Conservation (phyloP, 2,797 vertebrate genomes). For the Natrix natrix region DNA sequence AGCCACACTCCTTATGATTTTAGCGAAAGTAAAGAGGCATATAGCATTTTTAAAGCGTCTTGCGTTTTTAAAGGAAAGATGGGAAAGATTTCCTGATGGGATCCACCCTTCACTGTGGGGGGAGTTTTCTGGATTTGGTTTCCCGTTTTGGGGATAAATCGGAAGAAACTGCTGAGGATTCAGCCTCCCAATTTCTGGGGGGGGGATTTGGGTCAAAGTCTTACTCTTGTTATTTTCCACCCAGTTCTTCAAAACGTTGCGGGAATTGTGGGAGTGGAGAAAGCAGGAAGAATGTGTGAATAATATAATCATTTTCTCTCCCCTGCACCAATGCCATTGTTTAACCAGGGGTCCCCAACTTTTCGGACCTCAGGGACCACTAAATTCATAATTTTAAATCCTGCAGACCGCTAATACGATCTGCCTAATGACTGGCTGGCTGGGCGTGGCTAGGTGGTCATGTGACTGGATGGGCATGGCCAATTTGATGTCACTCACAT, state of each 20-base stretch:
- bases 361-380: too few relatives aligned
- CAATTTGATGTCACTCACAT: too few relatives aligned
- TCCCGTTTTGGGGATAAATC: not conserved
- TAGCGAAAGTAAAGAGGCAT: conserved; percentile 65
- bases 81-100: not conserved
- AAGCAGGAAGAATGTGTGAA: not conserved
- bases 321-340: not conserved
- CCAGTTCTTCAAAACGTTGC: not conserved
- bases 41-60: conserved; percentile 46
- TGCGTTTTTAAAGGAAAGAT: not conserved
- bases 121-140: not conserved
- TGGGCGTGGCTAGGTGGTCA: too few relatives aligned
- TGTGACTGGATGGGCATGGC: too few relatives aligned
- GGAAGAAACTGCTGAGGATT: too few relatives aligned
- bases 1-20: conserved; percentile 55
- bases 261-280: not conserved
- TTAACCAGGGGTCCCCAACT: not conserved
- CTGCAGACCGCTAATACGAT: too few relatives aligned
- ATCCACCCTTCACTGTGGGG: not conserved
- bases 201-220: not conserved
- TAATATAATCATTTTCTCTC: not conserved
- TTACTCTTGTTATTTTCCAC: not conserved
- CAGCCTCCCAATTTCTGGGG: not conserved
- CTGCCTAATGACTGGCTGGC: too few relatives aligned
- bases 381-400: too few relatives aligned